Evolutionary conservation across 2,888 invertebrate genomes (phyloP), one percentile per base, ranked within the genome.

Genomic region (Busseola fusca): DNA sequence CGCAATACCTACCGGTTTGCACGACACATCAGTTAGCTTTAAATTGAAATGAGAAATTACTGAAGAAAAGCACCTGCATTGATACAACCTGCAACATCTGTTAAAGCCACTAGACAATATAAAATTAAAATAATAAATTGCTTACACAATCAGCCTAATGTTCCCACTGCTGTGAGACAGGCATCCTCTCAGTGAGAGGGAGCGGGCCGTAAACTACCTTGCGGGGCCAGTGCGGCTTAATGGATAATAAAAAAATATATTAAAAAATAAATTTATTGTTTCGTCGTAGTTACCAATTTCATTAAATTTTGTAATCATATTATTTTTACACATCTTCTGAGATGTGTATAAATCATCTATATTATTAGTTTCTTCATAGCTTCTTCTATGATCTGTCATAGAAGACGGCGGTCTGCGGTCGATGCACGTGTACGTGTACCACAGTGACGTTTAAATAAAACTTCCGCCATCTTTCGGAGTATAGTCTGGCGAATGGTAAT

Each of bases 381-480:
- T n/a, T n/a, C n/a, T n/a, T n/a, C n/a, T n/a, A n/a, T n/a, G n/a
- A n/a, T n/a, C n/a, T n/a, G n/a, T n/a, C n/a, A n/a, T n/a, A 27
- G 14, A 64, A 58, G 27, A 60, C 65, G n/a, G n/a, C n/a, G n/a
- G n/a, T n/a, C n/a, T n/a, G 40, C 71, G 75, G 78, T 80, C 80
- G 68, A 72, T 66, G 40, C 62, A 67, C 71, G 64, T 76, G 81
- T 85, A 78, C 76, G n/a, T n/a, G n/a, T n/a, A n/a, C n/a, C n/a
- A n/a, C 78, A 82, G 71, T 84, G 85, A 88, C 83, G 85, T 88
- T 89, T 86, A 82, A 84, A 86, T 84, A 87, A 87, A 87, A 88
- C 80, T 89, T 87, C 67, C 70, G 74, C 82, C 81, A 84, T 86
- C 85, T 85, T 87, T 84, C 80, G 76, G 71, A 81, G 82, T 84